Evolutionary conservation across 2,113 vertebrate genomes (phyloP), one percentile per base, ranked within the genome.

Genomic region (Lamprologus lemairii): DNA sequence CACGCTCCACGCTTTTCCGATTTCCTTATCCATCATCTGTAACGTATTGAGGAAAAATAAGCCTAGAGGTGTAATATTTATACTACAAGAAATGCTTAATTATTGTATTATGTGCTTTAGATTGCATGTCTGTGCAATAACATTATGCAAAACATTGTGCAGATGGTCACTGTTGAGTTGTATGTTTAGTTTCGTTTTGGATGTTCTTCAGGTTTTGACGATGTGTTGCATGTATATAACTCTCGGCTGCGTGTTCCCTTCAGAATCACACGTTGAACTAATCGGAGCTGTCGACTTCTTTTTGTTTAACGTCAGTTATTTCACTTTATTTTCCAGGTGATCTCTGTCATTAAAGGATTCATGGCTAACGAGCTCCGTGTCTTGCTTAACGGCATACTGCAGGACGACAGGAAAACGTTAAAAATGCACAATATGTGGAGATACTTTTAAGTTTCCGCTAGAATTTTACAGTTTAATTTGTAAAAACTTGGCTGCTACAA

Each of bases 51-150:
- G 68, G 84, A 60, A 60, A 87, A 84, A 57, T 80, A 84, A 87
- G 84, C 54, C 81, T 86, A 91, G 84, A 92, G 85, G 84, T 94
- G 89, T 95, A 92, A 92, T 95, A 94, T 95, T 94, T 94, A 95
- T 93, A 95, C 87, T 85, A 84, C 88, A 84, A 86, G 86, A 89
- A 94, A 86, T 82, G 90, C 90, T 92, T 90, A 86, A 90, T 90
- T 92, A 91, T 93, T 91, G 89, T 93, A 89, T 91, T 84, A 87
- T 81, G 88, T 94, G 89, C 93, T 93, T 95, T 92, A 88, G 87
- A 90, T 94, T 92, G 95, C 94, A 95, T 96, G 93, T 92, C 83
- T 86, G 88, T 94, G 87, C 93, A 91, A 90, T 89, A 89, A 94
- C 87, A 90, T 87, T 73, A 88, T 94, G 91, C 93, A 93, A 90